Conservation (phyloP, 1,140 invertebrate species). For the Lerema accius region DNA sequence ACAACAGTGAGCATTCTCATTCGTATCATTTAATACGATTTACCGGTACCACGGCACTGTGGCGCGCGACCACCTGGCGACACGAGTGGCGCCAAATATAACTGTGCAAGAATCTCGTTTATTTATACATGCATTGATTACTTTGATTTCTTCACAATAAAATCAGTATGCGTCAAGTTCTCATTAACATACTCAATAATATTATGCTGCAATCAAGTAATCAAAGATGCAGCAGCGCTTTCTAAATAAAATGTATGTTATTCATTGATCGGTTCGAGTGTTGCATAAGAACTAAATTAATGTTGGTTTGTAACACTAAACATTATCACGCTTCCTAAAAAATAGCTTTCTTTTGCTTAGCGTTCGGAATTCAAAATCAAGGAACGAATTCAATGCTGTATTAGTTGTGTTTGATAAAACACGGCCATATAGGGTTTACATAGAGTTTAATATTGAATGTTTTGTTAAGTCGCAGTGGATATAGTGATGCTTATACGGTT, state of each 20-base stretch:
- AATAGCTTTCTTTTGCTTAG: constrained; percentile 76
- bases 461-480: constrained; percentile 58
- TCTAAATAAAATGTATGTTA: constrained; percentile 31
- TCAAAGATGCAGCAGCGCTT: constrained; percentile 33
- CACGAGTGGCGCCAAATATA: constrained; percentile 58
- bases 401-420: constrained; percentile 25
- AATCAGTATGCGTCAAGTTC: constrained; percentile 23
- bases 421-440: constrained; percentile 29
- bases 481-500: constrained; percentile 19
- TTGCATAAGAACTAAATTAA: constrained; percentile 59
- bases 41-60: constrained; percentile 46
- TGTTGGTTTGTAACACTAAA: constrained; percentile 48
- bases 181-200: constrained; percentile 29
- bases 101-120: constrained; percentile 33
- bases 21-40: constrained; percentile 48
- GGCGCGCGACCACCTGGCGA: constrained; percentile 55
- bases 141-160: constrained; percentile 32
- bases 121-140: constrained; percentile 26
- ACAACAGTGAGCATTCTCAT: constrained; percentile 40
- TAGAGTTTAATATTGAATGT: constrained; percentile 43
- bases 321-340: constrained; percentile 69
- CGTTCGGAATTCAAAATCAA: constrained; percentile 76
- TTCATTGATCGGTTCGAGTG: constrained; percentile 24
- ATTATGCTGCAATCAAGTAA: constrained; percentile 31
- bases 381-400: constrained; percentile 61